Base-by-base conservation (phyloP, 2,888 invertebrate species). In the Acholoe squamosa region DNA sequence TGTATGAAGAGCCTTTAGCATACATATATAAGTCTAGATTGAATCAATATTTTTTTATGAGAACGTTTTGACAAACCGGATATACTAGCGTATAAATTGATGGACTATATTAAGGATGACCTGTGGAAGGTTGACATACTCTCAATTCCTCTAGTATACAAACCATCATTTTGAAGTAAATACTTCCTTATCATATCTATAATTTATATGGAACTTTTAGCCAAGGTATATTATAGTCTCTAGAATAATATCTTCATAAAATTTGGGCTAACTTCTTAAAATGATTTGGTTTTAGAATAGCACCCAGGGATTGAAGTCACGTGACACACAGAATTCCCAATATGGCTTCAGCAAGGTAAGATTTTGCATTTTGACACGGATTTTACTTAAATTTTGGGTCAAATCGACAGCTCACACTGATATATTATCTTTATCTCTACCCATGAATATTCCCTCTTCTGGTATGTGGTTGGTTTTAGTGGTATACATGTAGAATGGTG, bases 271-370 rank as follows among this genome's bases (percentile, higher is more conserved):
- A 61, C 19, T 28, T 7, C 31, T 7, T n/a, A 19, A 43, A 43
- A 43, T 80, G 12, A 1, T 80, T 80, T 80, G 80, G 80, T 80
- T 80, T 34, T 43, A 80, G 80, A 80, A 33, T 86, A 86, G 86
- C 19, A 14, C 43, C 19, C 34, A 31, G 14, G 25, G 19, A 22
- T 3, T 80, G 14, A 80, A 43, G 54, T 90, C 90, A 90, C 90
- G 71, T 90, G 90, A 90, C 86, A 56, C 28, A 25, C 19, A 84
- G 84, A 90, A 90, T 84, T 90, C 86, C 90, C 90, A 90, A 90
- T 86, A 90, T 90, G 90, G 90, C 90, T 84, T 28, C 90, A 25
- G 33, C 22, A 67, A 84, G 84, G 84, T 84, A 67, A 28, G 90
- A 34, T 22, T 19, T 86, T 0, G 52, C 28, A 86, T 86, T 86